Evolutionary conservation across 2,888 invertebrate genomes (phyloP).

Genomic region (Notodonta ziczac): DNA sequence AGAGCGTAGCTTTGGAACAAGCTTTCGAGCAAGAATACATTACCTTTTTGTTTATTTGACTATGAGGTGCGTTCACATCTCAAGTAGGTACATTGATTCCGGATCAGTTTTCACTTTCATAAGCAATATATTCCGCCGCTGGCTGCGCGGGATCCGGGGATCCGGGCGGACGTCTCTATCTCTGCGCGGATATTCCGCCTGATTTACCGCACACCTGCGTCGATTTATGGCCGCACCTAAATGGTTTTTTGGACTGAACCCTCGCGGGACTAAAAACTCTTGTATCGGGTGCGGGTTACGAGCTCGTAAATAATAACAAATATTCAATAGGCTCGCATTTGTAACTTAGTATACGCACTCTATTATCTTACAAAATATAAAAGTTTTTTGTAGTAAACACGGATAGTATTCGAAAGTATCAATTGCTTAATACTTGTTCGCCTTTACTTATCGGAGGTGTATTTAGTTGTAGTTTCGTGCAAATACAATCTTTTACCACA

Average conservation of each 20-base stretch:
- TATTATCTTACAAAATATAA: background rate
- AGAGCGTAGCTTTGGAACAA: background rate
- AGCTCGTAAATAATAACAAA: conserved; percentile 1
- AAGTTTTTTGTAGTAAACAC: no score
- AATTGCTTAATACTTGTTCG: no score
- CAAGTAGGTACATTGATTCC: background rate
- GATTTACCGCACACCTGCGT: conserved; percentile 13
- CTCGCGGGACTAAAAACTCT: conserved; percentile 1
- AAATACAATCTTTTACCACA: no score
- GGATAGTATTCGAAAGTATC: no score
- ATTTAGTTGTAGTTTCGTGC: no score
- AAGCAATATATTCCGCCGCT: conserved; percentile 1
- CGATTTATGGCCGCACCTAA: conserved; percentile 10
- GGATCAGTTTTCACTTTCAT: background rate
- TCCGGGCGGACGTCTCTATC: conserved; percentile 11
- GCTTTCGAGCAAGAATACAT: background rate
- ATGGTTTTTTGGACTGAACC: conserved; percentile 9
- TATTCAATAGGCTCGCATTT: background rate
- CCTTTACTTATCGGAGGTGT: no score
- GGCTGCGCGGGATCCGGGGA: background rate
- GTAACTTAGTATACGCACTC: background rate
- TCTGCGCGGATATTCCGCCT: conserved; percentile 9
- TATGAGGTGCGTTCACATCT: no score
- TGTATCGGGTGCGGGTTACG: conserved; percentile 6
- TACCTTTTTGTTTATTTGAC: background rate